phyloP scores from a whole-genome alignment of 2,113 vertebrate genomes.

The Aphyosemion australe region DNA sequence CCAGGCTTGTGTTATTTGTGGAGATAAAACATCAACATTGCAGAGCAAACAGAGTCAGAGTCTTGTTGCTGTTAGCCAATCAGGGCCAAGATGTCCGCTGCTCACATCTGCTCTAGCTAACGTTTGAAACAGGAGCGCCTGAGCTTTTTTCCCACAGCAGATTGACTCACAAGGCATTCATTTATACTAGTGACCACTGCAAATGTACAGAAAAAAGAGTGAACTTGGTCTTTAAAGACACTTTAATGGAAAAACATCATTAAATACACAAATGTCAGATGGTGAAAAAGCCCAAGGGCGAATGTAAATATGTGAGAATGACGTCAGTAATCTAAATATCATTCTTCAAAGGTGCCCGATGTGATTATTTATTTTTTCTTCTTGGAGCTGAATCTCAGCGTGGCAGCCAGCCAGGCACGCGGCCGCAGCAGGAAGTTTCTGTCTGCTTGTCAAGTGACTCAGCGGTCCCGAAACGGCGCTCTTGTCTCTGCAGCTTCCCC shows the following conservation, averaged over 20 bases:
- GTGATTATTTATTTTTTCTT: slow-evolving; percentile 30
- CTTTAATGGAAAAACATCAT: background rate
- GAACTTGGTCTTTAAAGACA: too few species aligned
- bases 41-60: too few species aligned
- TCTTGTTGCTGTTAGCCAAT: too few species aligned
- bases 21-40: too few species aligned
- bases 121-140: too few species aligned
- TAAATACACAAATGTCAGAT: slow-evolving; percentile 1
- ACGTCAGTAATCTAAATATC: slow-evolving; percentile 9
- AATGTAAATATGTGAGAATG: slow-evolving; percentile 4
- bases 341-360: slow-evolving; percentile 4
- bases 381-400: slow-evolving; percentile 17
- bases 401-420: slow-evolving; percentile 33
- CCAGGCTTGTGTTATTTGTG: too few species aligned
- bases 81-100: too few species aligned
- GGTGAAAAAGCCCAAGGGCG: background rate
- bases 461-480: slow-evolving; percentile 51
- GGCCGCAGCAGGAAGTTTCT: slow-evolving; percentile 57
- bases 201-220: too few species aligned
- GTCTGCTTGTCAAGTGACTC: slow-evolving; percentile 67
- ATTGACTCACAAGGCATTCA: too few species aligned
- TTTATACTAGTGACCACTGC: too few species aligned
- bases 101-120: too few species aligned
- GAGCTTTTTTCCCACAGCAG: too few species aligned
- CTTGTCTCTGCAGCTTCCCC: slow-evolving; percentile 58